Evolutionary conservation across 2,888 invertebrate species (phyloP), one percentile per base, ranked within the genome.

Genomic region (Harpalus rufipes): DNA sequence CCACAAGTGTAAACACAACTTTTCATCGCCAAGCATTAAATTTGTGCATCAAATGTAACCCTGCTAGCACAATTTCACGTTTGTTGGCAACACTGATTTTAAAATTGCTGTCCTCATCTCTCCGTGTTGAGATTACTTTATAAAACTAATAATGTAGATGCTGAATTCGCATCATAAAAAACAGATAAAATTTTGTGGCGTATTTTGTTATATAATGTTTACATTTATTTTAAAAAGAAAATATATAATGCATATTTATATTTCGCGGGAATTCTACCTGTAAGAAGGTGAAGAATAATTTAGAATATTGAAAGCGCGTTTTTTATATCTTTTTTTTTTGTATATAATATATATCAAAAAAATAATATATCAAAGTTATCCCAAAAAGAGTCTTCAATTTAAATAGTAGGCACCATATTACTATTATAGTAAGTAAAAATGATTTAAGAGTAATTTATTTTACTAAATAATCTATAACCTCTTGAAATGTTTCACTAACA

Each of bases 251-350:
- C 32, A 32, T 5, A 32, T 80, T 80, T 32, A 21, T 25, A 78
- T 78, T 80, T 80, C n/a, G 80, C 80, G 80, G 61, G 12, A 10
- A n/a, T 56, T 12, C 7, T 14, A 80, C 21, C 1, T 41, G 39
- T 14, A 5, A 44, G 63, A 72, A 80, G 80, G 63, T 68, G 18
- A 85, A 85, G 65, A 85, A 65, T 79, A 85, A 51, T 12, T 51
- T 6, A 14, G 25, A 44, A 25, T 32, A 18, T 56, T 41, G 32
- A 44, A 58, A 79, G 85, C 85, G 85, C 80, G 68, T 80, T 85
- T 85, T 85, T 85, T 85, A 76, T 85, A 80, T 79, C 65, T 85
- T 68, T 84, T 84, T 79, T 78, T 81, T 79, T 80, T 80, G 18
- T 78, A 72, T 80, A 78, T 74, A 58, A 78, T 25, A 58, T 78